Conservation (phyloP, 2,797 vertebrate species). For the Enteromius argenteus region DNA sequence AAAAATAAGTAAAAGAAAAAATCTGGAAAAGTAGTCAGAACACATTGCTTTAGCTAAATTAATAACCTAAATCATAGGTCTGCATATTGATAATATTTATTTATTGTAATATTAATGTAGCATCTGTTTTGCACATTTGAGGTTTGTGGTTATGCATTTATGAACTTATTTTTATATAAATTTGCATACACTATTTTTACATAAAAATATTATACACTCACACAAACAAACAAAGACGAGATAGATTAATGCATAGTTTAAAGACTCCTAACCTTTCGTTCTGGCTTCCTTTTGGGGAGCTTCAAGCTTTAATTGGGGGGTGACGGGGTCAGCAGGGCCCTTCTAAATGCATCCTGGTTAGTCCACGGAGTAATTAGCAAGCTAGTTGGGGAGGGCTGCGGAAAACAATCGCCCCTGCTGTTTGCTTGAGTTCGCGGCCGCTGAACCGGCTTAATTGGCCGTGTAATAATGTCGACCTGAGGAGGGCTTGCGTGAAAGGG, state of each 20-base stretch:
- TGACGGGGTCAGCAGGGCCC: background rate
- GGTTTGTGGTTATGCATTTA: background rate
- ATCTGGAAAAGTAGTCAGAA: too few relatives aligned
- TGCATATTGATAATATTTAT: too few relatives aligned
- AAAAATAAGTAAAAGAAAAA: background rate
- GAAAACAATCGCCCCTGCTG: slow-evolving; percentile 57
- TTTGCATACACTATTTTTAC: background rate
- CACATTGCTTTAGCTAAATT: background rate
- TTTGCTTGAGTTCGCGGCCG: slow-evolving; percentile 63
- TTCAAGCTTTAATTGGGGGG: background rate
- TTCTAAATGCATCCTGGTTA: background rate
- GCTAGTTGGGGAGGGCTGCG: slow-evolving; percentile 2
- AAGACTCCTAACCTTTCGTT: slow-evolving; percentile 8
- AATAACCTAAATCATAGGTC: background rate
- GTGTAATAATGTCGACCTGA: slow-evolving; percentile 84
- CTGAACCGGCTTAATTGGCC: slow-evolving; percentile 86
- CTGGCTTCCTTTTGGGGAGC: background rate
- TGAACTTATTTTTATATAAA: background rate
- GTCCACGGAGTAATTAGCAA: slow-evolving; percentile 17
- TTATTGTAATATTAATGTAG: background rate
- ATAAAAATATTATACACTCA: background rate
- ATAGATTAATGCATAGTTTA: background rate
- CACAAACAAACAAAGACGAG: background rate
- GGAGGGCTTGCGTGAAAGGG: slow-evolving; percentile 68
- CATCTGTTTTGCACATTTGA: background rate